These are phyloP conservation scores for Natator depressus DNA, from an alignment of 2,113 vertebrate genomes.

Conservation along the genomic window DNA sequence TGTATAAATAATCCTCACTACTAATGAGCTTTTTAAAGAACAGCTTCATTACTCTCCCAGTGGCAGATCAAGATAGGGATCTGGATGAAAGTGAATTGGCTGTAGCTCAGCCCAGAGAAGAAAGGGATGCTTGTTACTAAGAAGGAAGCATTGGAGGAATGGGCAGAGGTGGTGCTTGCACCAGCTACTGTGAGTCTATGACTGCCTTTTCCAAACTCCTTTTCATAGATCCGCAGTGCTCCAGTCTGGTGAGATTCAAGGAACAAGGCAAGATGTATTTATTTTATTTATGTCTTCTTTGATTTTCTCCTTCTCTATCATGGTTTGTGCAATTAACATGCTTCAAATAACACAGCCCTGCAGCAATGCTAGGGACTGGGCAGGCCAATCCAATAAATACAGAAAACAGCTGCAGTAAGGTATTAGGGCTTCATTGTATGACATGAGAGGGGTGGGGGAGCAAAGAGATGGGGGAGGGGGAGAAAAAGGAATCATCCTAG, in stretches of 20 bases:
- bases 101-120: not conserved
- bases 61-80: not conserved
- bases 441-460: not conserved
- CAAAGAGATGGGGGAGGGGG: not conserved
- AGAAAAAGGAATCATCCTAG: too few relatives aligned
- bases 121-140: not conserved
- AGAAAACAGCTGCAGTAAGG: not conserved
- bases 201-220: not conserved
- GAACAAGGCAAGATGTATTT: not conserved
- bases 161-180: not conserved
- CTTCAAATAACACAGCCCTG: not conserved
- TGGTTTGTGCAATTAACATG: not conserved
- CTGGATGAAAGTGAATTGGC: not conserved
- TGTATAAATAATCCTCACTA: not conserved
- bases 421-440: not conserved
- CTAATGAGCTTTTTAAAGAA: not conserved
- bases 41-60: not conserved
- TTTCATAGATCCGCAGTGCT: not conserved
- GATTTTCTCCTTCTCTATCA: not conserved
- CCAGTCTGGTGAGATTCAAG: not conserved
- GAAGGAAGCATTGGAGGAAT: not conserved
- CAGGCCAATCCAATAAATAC: not conserved
- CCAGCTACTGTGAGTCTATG: not conserved
- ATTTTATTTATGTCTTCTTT: not conserved
- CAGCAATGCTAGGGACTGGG: not conserved